These are phyloP conservation scores for Montipora capitata DNA, from an alignment of 92 coral and sea anemone genomes.

Conservation along the genomic window DNA sequence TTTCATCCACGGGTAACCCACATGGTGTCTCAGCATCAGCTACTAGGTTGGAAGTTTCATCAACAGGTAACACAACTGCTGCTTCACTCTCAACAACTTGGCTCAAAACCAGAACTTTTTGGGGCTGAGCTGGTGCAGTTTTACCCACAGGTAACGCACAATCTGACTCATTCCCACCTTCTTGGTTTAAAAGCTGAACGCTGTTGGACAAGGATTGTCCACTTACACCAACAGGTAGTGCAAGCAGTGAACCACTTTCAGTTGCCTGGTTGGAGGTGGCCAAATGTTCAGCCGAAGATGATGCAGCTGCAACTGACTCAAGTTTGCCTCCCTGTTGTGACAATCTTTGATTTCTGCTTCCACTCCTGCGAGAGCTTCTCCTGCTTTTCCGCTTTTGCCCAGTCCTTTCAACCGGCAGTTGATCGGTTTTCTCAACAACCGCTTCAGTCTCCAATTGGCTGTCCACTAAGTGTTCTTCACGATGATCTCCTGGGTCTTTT, in stretches of 20 bases:
- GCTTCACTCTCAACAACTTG: neutral
- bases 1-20: neutral
- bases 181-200: too few relatives aligned
- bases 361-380: neutral
- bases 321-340: neutral
- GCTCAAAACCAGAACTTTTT: neutral
- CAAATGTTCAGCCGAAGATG: neutral
- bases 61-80: neutral
- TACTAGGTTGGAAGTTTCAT: neutral
- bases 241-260: too few relatives aligned
- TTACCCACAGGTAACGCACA: neutral
- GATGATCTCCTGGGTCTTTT: neutral
- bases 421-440: neutral
- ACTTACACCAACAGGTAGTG: too few relatives aligned
- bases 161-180: too few relatives aligned
- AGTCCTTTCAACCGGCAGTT: neutral
- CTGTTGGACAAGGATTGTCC: too few relatives aligned
- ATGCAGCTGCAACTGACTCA: neutral
- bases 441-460: neutral
- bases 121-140: neutral
- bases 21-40: neutral
- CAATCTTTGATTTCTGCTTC: neutral
- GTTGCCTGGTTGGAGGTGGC: too few relatives aligned
- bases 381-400: neutral
- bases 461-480: neutral